These are phyloP conservation scores for Euleptes europaea DNA, from an alignment of 2,113 vertebrate genomes.

Conservation along the genomic window DNA sequence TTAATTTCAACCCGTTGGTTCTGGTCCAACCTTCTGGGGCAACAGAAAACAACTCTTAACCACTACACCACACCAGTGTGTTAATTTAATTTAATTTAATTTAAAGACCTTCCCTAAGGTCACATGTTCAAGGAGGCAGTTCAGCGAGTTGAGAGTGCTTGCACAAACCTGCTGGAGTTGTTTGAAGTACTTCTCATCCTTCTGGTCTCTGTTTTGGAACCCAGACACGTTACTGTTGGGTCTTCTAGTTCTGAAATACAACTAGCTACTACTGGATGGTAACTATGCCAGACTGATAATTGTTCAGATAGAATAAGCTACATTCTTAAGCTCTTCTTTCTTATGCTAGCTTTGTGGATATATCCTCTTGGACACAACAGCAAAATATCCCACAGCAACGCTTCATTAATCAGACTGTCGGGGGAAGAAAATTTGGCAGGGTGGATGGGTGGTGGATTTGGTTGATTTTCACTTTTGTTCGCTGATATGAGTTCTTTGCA, in stretches of 20 bases:
- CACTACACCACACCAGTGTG: too few relatives aligned
- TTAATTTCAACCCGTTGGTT: too few relatives aligned
- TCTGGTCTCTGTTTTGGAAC: too few relatives aligned
- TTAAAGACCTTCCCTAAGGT: too few relatives aligned
- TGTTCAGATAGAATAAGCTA: neutral
- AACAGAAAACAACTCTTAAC: too few relatives aligned
- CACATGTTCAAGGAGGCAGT: too few relatives aligned
- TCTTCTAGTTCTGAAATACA: neutral
- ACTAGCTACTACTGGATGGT: neutral
- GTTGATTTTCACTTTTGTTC: constrained; percentile 57
- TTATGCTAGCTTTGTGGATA: neutral
- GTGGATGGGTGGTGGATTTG: constrained; percentile 21
- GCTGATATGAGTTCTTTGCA: constrained; percentile 56
- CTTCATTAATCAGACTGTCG: constrained; percentile 58
- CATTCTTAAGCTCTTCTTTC: neutral
- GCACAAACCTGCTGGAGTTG: too few relatives aligned
- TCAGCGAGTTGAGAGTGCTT: too few relatives aligned
- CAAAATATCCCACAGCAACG: neutral
- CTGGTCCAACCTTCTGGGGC: too few relatives aligned
- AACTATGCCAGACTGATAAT: neutral
- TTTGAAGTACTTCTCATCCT: too few relatives aligned
- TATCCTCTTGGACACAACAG: neutral
- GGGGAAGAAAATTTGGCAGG: constrained; percentile 69
- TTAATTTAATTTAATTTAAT: too few relatives aligned
- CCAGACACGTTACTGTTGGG: too few relatives aligned